These are phyloP conservation scores for Meganola albula DNA, from an alignment of 2,888 invertebrate genomes.

Conservation along the genomic window DNA sequence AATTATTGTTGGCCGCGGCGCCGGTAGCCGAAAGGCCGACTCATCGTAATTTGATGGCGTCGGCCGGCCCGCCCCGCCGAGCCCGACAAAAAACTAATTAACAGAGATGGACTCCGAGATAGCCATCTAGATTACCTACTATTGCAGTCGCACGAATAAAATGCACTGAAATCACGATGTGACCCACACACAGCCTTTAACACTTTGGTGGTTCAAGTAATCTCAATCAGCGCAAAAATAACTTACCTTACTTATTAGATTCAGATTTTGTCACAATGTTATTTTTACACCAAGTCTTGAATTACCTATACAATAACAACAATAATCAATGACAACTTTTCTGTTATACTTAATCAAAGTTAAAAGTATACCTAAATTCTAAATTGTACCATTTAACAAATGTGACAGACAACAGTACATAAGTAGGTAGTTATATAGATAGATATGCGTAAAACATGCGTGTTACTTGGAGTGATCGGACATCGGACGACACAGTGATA, in stretches of 20 bases:
- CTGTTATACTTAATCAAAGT: no score
- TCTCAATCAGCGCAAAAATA: no score
- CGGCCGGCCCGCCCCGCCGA: constrained; percentile 63
- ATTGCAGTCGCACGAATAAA: constrained; percentile 57
- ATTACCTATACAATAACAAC: no score
- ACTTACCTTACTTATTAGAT: constrained; percentile 12
- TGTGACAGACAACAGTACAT: no score
- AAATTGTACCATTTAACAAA: no score
- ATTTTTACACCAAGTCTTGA: no score
- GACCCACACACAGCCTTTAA: constrained; percentile 41
- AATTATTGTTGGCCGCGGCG: constrained; percentile 66
- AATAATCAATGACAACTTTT: no score
- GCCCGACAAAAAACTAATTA: constrained; percentile 75
- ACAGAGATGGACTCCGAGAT: constrained; percentile 61
- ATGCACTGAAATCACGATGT: constrained; percentile 35
- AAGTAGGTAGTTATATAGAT: constrained; percentile 9
- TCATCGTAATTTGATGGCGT: constrained; percentile 78
- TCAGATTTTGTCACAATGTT: no score
- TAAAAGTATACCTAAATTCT: no score
- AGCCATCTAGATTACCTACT: constrained; percentile 38
- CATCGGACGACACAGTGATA: constrained; percentile 40
- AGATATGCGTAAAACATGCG: constrained; percentile 29
- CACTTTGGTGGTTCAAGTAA: constrained; percentile 36
- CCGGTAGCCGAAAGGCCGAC: constrained; percentile 75
- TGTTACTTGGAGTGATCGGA: constrained; percentile 18